Conservation (phyloP, 2,113 vertebrate genomes). For the Lutjanus erythropterus region DNA sequence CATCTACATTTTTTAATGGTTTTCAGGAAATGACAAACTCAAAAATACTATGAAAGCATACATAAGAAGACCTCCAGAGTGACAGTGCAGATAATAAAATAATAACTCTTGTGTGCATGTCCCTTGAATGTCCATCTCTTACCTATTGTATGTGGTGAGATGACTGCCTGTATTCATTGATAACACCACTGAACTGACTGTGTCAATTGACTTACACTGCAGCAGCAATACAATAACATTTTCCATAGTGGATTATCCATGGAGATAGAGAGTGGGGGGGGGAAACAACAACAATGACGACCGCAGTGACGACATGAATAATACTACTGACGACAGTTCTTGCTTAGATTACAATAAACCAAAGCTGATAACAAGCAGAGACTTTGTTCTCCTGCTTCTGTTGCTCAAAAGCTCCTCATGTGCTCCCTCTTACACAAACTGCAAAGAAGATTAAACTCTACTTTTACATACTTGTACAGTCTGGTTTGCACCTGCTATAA, state of each 20-base stretch:
- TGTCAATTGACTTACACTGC: not conserved
- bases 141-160: not conserved
- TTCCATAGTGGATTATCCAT: not conserved
- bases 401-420: constrained; percentile 60
- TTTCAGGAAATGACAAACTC: no score
- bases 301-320: constrained; percentile 23
- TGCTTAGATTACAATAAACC: constrained; percentile 45
- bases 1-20: no score
- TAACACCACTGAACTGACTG: constrained; percentile 2
- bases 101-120: no score
- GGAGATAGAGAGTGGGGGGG: not conserved
- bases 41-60: no score
- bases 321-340: constrained; percentile 39
- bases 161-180: constrained; percentile 6
- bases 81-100: no score
- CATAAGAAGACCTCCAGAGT: no score
- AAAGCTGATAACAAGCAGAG: constrained; percentile 66
- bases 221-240: constrained; percentile 2
- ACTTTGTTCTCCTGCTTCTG: constrained; percentile 63
- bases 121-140: constrained; percentile 10
- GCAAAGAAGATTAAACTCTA: constrained; percentile 71
- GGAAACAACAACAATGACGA: not conserved
- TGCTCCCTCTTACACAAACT: constrained; percentile 64
- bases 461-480: constrained; percentile 5
- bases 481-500: constrained; percentile 10